A percentile compares a stretch with the other conserved stretches of the same genome.
Evolutionary conservation across 37 sponge, comb jelly and placozoan species (phyloP).

Genomic region (Ephydatia muelleri): DNA sequence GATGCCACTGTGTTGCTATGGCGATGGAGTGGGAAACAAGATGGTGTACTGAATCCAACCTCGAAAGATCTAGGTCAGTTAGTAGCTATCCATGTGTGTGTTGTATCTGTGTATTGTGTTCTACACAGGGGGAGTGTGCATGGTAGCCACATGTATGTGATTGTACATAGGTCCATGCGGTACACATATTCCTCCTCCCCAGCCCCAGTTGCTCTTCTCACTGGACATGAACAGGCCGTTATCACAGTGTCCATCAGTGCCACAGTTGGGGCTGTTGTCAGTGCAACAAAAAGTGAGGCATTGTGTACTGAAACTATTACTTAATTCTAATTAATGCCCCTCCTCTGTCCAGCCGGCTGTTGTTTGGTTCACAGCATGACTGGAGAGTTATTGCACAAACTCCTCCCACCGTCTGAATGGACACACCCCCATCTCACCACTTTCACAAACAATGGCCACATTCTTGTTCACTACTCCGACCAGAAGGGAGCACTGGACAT

Average conservation of each 20-base stretch:
- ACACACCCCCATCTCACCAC: constrained; percentile 49
- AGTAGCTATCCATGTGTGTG: background rate
- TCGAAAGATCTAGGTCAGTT: background rate
- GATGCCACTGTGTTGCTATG: constrained; percentile 90
- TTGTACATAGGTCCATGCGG: constrained; percentile 7
- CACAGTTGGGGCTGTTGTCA: constrained; percentile 81
- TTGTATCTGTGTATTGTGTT: background rate
- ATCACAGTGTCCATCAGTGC: constrained; percentile 70
- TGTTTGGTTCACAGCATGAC: constrained; percentile 50
- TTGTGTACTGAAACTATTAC: background rate
- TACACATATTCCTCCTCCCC: constrained; percentile 12
- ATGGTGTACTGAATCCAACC: constrained; percentile 36
- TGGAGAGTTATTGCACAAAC: constrained; percentile 71
- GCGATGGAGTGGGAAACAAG: constrained; percentile 71
- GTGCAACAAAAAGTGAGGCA: constrained; percentile 71
- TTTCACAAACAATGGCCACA: constrained; percentile 50
- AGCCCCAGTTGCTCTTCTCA: constrained; percentile 70
- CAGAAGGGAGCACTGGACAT: constrained; percentile 74
- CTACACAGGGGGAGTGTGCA: background rate
- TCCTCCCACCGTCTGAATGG: constrained; percentile 29
- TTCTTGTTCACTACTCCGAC: constrained; percentile 80
- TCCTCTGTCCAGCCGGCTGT: constrained; percentile 33
- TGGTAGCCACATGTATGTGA: background rate
- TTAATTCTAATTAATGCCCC: background rate
- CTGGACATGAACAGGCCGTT: constrained; percentile 78